These are phyloP conservation scores for Lasioglossum calceatum DNA, from an alignment of 2,888 invertebrate species.

Conservation along the genomic window DNA sequence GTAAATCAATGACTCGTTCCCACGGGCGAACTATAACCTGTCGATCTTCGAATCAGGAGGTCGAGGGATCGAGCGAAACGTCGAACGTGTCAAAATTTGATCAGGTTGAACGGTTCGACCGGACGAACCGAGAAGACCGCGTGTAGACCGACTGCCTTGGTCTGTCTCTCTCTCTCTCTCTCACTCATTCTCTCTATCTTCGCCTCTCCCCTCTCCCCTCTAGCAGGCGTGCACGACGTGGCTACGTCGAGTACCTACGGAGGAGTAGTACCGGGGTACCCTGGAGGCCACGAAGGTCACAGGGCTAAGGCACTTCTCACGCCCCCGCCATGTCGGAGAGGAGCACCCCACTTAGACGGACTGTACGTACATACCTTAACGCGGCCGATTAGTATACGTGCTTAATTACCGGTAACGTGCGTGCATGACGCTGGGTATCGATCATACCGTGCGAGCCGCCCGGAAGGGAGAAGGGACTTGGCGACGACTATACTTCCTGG, in stretches of 20 bases:
- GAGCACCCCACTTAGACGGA: constrained; percentile 82
- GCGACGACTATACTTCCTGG: constrained; percentile 39
- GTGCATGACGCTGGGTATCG: constrained; percentile 80
- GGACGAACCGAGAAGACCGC: constrained; percentile 59
- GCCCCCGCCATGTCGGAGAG: constrained; percentile 81
- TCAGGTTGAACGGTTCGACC: constrained; percentile 71
- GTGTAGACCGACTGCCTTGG: constrained; percentile 33
- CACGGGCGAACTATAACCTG: constrained; percentile 68
- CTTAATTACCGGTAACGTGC: constrained; percentile 83
- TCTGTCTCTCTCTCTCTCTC: background rate
- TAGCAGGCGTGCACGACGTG: constrained; percentile 63
- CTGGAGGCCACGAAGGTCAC: constrained; percentile 81
- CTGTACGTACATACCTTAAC: constrained; percentile 80
- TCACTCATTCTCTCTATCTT: constrained; percentile 24
- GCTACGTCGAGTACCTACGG: constrained; percentile 75
- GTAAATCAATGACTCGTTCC: constrained; percentile 58
- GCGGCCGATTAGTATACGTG: constrained; percentile 82
- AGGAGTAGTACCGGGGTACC: constrained; percentile 74
- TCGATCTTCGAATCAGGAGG: constrained; percentile 72
- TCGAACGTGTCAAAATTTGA: constrained; percentile 83
- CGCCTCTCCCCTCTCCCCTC: constrained; percentile 41
- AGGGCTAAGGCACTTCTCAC: constrained; percentile 84
- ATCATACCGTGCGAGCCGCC: constrained; percentile 73
- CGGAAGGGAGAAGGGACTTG: constrained; percentile 11
- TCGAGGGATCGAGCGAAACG: constrained; percentile 79